Evolutionary conservation across 1,140 invertebrate species (phyloP), one percentile per base, ranked within the genome.

Genomic region (Carposina sasakii): DNA sequence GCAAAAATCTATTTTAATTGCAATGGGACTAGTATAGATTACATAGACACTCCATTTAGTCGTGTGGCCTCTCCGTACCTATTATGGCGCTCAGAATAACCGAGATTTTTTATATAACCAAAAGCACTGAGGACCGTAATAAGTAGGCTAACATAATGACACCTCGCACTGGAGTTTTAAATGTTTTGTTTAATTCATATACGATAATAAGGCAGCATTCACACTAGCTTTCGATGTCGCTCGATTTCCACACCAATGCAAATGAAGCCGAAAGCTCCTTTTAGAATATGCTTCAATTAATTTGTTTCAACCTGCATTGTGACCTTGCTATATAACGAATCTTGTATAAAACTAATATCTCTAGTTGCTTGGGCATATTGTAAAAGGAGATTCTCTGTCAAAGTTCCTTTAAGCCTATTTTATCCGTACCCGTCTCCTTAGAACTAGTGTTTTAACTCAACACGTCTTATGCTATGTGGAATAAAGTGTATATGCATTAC

Each of bases 11-110:
- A 69, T 76, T 75, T 68, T 74, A 74, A 65, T 81, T 77, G 74
- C 72, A 78, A 79, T 75, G 69, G 69, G 77, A 81, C 77, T 81
- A 81, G 76, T 77, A 76, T 73, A 74, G 60, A 72, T 67, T 71
- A 61, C 59, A 59, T 65, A 48, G 41, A 58, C 66, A 71, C 67
- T 71, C 66, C 71, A 56, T 62, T 52, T 66, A 68, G 74, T 75
- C 71, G 71, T 76, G 67, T 59, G 60, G 47, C 59, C 61, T 52
- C 46, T 51, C 43, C 52, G 53, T 33, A 24, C 57, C n/a, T n/a
- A n/a, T n/a, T n/a, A n/a, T n/a, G n/a, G n/a, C n/a, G n/a, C n/a
- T n/a, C n/a, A n/a, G n/a, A n/a, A n/a, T n/a, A n/a, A n/a, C n/a
- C n/a, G n/a, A n/a, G n/a, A n/a, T n/a, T n/a, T n/a, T n/a, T n/a